Conservation (phyloP, 2,797 vertebrate species). For the Neosalanx taihuensis region DNA sequence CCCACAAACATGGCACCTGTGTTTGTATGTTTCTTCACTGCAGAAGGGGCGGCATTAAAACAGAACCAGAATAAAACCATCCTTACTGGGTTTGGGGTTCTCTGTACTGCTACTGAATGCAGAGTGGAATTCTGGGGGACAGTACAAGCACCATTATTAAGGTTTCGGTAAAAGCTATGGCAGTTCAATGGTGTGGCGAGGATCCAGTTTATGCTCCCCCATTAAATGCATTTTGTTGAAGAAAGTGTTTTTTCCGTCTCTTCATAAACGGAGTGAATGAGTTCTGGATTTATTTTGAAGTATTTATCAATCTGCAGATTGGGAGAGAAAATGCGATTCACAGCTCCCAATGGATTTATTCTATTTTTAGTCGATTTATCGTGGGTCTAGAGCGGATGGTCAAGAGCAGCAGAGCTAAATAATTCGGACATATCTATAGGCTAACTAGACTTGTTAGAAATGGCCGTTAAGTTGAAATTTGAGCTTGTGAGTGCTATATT, state of each 20-base stretch:
- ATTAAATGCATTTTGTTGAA: neutral
- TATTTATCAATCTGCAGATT: too few species aligned
- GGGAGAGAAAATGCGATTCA: too few species aligned
- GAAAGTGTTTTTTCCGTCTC: too few species aligned
- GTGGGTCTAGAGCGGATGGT: too few species aligned
- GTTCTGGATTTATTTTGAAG: too few species aligned
- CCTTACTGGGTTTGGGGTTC: neutral
- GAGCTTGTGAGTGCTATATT: conserved; percentile 43
- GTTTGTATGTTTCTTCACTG: conserved; percentile 41
- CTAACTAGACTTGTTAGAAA: neutral
- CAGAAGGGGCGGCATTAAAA: conserved; percentile 47
- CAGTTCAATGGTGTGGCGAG: neutral
- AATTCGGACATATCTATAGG: too few species aligned
- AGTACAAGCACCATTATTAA: neutral
- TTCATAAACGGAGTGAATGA: too few species aligned
- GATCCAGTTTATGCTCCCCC: neutral
- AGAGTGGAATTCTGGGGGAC: conserved; percentile 1
- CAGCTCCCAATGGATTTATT: too few species aligned
- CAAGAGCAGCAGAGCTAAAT: too few species aligned
- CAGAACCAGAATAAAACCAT: conserved; percentile 10
- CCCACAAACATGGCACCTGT: conserved; percentile 45
- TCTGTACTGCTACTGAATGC: conserved; percentile 6
- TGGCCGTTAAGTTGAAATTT: conserved; percentile 14
- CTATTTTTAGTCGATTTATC: too few species aligned
- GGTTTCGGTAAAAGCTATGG: neutral